A percentile compares a stretch with the other conserved stretches of the same genome.
phyloP scores from a whole-genome alignment of 1,140 invertebrate genomes.

The Dendroctonus valens region DNA sequence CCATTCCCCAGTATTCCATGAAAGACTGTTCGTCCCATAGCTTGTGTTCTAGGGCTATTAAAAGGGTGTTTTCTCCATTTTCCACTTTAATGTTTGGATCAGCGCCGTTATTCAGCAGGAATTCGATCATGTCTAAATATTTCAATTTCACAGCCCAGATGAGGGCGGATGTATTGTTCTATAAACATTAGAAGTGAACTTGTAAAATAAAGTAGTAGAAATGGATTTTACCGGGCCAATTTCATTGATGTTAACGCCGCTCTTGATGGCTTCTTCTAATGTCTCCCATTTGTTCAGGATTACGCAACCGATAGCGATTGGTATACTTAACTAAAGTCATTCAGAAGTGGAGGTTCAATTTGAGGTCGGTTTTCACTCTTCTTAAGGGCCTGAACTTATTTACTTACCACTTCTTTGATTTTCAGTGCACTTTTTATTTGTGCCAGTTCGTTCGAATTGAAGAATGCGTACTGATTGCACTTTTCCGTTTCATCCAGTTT shows the following conservation, averaged over 20 bases:
- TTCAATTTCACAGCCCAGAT: conserved; percentile 49
- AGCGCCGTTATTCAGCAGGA: conserved; percentile 45
- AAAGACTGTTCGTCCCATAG: conserved; percentile 48
- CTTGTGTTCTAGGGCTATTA: conserved; percentile 45
- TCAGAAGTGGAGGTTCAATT: too few relatives aligned
- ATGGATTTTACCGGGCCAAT: conserved; percentile 34
- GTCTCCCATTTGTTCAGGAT: conserved; percentile 39
- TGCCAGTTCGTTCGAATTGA: conserved; percentile 33
- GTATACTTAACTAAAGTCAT: conserved; percentile 35
- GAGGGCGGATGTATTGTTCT: conserved; percentile 47
- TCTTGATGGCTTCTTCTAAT: conserved; percentile 35
- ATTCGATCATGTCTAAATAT: conserved; percentile 46
- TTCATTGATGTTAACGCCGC: conserved; percentile 40
- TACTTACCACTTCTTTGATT: conserved; percentile 40
- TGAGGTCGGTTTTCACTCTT: too few relatives aligned
- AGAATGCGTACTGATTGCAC: conserved; percentile 28
- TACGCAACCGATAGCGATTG: conserved; percentile 37
- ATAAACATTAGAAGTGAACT: conserved; percentile 6
- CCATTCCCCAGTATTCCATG: conserved; percentile 44
- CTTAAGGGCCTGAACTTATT: too few relatives aligned
- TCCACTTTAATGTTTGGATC: conserved; percentile 42
- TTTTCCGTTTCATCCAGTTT: conserved; percentile 14
- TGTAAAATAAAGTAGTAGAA: background rate
- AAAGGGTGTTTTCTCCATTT: conserved; percentile 47
- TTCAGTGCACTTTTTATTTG: conserved; percentile 37